Conservation (phyloP, 2,113 vertebrate genomes). For the Carettochelys insculpta region DNA sequence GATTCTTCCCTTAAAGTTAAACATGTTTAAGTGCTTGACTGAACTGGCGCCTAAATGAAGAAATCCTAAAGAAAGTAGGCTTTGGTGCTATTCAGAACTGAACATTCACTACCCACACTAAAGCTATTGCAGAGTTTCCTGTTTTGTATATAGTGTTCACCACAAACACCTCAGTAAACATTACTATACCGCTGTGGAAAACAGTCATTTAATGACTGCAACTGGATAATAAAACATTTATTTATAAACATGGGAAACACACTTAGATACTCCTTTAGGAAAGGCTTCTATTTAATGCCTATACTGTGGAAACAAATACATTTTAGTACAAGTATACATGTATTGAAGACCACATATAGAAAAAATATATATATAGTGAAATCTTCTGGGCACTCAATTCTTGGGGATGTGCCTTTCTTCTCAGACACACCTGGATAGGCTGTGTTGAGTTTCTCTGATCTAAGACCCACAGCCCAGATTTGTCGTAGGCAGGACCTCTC, state of each 20-base stretch:
- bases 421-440: constrained; percentile 7
- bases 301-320: background rate
- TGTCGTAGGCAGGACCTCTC: no score
- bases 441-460: background rate
- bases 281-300: constrained; percentile 17
- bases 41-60: background rate
- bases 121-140: background rate
- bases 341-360: background rate
- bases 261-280: background rate
- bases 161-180: background rate
- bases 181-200: background rate
- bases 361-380: background rate
- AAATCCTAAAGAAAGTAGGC: background rate
- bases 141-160: background rate
- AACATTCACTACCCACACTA: background rate
- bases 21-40: background rate
- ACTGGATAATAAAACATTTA: background rate
- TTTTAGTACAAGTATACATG: background rate
- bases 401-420: background rate
- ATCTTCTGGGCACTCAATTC: background rate
- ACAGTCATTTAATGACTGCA: background rate
- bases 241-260: background rate
- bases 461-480: background rate
- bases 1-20: background rate
- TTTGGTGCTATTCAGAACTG: background rate